phyloP scores from a whole-genome alignment of 2,888 invertebrate genomes.

The Atethmia centrago region DNA sequence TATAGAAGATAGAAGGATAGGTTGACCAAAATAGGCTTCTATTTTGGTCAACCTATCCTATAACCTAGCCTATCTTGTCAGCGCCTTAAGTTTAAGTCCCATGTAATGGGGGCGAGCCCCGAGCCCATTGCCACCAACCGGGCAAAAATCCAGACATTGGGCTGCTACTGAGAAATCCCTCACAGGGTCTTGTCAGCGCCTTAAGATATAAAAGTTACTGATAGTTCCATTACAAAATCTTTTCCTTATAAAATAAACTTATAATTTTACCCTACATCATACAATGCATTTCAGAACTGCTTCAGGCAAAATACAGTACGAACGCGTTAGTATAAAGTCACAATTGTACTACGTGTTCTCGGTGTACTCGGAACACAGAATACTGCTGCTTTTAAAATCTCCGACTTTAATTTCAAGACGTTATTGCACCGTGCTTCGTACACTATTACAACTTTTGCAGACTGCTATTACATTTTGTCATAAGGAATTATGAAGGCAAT shows the following conservation, averaged over 20 bases:
- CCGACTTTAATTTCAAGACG: slow-evolving; percentile 38
- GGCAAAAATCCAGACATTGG: too few relatives aligned
- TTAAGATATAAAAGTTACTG: slow-evolving; percentile 19
- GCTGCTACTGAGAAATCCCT: too few relatives aligned
- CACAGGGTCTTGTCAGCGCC: too few relatives aligned
- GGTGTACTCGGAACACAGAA: slow-evolving; percentile 17
- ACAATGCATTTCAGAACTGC: slow-evolving; percentile 1
- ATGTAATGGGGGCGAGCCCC: too few relatives aligned
- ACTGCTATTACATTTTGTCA: slow-evolving; percentile 45
- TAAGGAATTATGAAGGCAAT: slow-evolving; percentile 38
- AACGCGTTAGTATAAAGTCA: slow-evolving; percentile 1
- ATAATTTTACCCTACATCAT: slow-evolving; percentile 1
- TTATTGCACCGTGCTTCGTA: slow-evolving; percentile 31
- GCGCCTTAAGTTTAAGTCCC: too few relatives aligned
- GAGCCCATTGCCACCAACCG: too few relatives aligned
- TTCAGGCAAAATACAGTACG: not conserved
- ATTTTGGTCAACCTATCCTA: too few relatives aligned
- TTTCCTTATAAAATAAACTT: slow-evolving; percentile 27
- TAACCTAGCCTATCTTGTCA: too few relatives aligned
- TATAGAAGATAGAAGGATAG: too few relatives aligned
- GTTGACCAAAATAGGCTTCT: too few relatives aligned
- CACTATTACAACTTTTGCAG: slow-evolving; percentile 20
- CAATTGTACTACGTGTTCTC: slow-evolving; percentile 27
- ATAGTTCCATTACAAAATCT: slow-evolving; percentile 38
- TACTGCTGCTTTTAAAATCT: slow-evolving; percentile 29